A percentile compares a stretch with the other conserved stretches of the same genome.
Conservation (phyloP, 1,140 invertebrate genomes). For the Lineus longissimus region DNA sequence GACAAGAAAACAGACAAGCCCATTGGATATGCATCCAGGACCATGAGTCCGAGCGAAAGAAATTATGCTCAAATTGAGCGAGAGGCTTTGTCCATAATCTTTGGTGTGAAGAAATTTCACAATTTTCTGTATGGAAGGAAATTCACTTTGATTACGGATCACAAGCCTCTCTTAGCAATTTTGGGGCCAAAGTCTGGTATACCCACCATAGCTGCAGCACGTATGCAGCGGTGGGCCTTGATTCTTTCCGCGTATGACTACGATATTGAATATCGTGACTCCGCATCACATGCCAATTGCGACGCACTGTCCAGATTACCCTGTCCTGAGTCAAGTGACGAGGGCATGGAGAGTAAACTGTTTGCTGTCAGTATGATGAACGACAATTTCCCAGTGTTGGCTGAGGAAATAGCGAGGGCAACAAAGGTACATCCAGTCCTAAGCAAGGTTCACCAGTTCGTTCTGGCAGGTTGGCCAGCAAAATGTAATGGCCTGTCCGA, state of each 20-base stretch:
- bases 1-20: neutral
- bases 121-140: constrained; percentile 54
- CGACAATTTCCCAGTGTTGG: neutral
- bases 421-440: constrained; percentile 1
- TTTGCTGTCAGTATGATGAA: neutral
- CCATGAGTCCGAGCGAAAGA: constrained; percentile 33
- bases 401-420: neutral
- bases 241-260: neutral
- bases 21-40: neutral
- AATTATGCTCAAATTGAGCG: constrained; percentile 58
- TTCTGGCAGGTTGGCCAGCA: neutral
- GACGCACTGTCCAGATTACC: neutral
- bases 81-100: constrained; percentile 59
- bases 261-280: neutral
- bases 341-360: constrained; percentile 7
- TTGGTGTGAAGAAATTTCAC: constrained; percentile 57
- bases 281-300: neutral
- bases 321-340: neutral
- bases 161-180: constrained; percentile 38
- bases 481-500: neutral
- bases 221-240: neutral
- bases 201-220: neutral
- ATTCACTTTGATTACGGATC: constrained; percentile 41
- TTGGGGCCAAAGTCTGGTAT: neutral
- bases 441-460: neutral